Percentiles rank a stretch among this genome's conserved stretches.
These are phyloP conservation scores for Trachelus tabidus DNA, from an alignment of 2,888 invertebrate species.

Conservation along the genomic window DNA sequence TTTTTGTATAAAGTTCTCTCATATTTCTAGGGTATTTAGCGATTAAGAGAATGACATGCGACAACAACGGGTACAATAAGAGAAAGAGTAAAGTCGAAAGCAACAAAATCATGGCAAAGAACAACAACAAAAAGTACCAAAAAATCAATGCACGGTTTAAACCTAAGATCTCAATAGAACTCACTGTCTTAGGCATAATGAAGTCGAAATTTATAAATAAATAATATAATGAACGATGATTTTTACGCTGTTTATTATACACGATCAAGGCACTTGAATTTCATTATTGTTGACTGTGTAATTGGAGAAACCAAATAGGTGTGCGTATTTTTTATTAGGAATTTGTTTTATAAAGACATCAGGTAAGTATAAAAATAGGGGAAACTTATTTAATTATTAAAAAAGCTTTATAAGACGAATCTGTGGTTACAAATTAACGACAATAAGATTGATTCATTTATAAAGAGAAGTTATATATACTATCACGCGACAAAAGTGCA, in stretches of 20 bases:
- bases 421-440: not conserved
- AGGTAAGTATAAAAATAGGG: not conserved
- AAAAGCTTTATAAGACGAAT: not conserved
- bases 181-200: not conserved
- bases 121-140: not conserved
- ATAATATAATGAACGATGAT: not conserved
- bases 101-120: not conserved
- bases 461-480: not conserved
- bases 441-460: not conserved
- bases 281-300: not conserved
- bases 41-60: not conserved
- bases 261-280: not conserved
- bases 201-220: not conserved
- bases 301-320: too few relatives aligned
- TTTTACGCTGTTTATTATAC: not conserved
- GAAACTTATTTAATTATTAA: not conserved
- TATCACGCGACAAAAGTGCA: not conserved
- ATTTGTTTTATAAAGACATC: not conserved
- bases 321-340: too few relatives aligned
- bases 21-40: conserved; percentile 7
- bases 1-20: conserved; percentile 14
- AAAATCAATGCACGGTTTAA: not conserved
- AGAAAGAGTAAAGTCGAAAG: not conserved
- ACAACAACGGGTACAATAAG: not conserved
- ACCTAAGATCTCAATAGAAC: not conserved